These are phyloP conservation scores for Willisornis vidua DNA, from an alignment of 2,113 vertebrate species.

Conservation along the genomic window DNA sequence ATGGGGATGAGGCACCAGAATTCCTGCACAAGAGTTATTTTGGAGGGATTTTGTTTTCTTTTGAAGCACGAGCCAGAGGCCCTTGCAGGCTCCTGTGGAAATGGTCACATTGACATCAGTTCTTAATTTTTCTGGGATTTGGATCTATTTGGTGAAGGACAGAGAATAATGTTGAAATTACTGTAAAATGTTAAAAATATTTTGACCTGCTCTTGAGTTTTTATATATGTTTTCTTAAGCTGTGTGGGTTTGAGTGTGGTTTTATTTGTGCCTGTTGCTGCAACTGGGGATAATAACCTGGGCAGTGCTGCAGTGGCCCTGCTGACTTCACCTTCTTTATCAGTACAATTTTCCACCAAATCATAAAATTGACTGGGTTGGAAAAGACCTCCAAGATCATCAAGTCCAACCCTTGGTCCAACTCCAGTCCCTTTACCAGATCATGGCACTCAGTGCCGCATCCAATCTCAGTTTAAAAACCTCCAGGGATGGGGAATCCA, in stretches of 20 bases:
- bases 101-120: not conserved
- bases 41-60: not conserved
- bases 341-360: not conserved
- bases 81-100: not conserved
- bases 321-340: not conserved
- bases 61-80: constrained; percentile 7
- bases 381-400: no score
- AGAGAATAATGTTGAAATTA: not conserved
- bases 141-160: not conserved
- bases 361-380: no score
- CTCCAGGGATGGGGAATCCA: no score
- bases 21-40: not conserved
- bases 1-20: not conserved
- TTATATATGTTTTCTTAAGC: not conserved
- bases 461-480: no score
- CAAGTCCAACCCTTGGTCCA: no score
- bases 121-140: not conserved
- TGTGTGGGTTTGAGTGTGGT: not conserved
- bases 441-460: no score
- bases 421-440: no score
- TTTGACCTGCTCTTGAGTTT: not conserved
- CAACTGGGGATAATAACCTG: not conserved
- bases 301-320: not conserved
- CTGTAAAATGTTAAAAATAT: not conserved
- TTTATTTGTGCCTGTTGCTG: not conserved